Evolutionary conservation across 2,113 vertebrate species (phyloP).

Genomic region (Lophochroa leadbeateri): DNA sequence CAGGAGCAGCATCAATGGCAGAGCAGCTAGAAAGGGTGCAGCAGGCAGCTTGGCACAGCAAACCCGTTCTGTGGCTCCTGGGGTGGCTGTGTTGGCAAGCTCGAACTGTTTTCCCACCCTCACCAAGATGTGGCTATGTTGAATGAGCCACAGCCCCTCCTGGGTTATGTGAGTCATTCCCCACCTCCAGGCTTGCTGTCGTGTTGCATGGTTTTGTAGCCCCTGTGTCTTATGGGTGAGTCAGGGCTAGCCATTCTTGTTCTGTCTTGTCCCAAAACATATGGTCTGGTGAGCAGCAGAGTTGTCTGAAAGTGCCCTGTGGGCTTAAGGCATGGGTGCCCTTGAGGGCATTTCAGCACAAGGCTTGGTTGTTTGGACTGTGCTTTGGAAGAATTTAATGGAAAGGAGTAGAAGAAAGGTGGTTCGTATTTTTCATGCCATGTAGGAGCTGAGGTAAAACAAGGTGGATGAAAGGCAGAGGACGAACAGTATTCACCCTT

Average conservation of each 20-base stretch:
- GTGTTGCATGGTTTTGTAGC: rapidly evolving
- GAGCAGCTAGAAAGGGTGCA: neutral
- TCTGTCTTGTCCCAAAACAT: neutral
- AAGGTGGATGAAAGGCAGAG: neutral
- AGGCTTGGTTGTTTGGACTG: neutral
- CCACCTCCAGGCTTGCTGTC: neutral
- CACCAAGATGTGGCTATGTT: neutral
- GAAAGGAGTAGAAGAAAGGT: neutral
- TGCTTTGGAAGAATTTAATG: neutral
- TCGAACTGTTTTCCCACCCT: neutral
- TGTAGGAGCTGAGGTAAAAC: neutral
- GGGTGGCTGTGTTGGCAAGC: rapidly evolving
- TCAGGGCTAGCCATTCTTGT: neutral
- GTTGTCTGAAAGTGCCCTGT: neutral
- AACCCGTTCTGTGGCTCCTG: rapidly evolving
- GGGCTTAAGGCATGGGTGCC: neutral
- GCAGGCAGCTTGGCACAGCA: neutral
- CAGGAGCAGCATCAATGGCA: neutral
- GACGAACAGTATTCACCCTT: neutral
- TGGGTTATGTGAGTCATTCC: rapidly evolving
- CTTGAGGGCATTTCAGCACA: neutral
- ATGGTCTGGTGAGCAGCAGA: neutral
- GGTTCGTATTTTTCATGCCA: neutral
- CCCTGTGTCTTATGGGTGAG: neutral
- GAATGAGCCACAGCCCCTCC: neutral